Percentiles rank a stretch among this genome's conserved stretches.
Evolutionary conservation across 2,888 invertebrate genomes (phyloP).

Genomic region (Troides helena): DNA sequence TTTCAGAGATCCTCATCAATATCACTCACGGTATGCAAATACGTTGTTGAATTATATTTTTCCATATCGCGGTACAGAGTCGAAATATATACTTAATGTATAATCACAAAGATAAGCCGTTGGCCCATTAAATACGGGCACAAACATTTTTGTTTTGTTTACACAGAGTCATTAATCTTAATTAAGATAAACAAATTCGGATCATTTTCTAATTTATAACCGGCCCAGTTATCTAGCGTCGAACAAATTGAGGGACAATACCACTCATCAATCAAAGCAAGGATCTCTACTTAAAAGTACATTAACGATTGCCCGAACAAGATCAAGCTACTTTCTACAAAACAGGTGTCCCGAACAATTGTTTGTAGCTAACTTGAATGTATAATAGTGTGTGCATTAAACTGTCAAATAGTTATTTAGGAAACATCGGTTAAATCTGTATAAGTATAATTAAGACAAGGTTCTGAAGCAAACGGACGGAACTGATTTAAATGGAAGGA

Average conservation of each 20-base stretch:
- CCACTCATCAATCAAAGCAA: slow-evolving; percentile 74
- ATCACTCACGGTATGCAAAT: slow-evolving; percentile 18
- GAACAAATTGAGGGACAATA: slow-evolving; percentile 54
- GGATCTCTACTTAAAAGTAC: slow-evolving; percentile 73
- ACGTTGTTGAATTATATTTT: slow-evolving; percentile 3
- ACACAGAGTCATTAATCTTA: slow-evolving; percentile 59
- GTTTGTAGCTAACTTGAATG: slow-evolving; percentile 60
- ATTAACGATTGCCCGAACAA: slow-evolving; percentile 59
- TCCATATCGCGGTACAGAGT: background rate
- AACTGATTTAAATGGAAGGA: slow-evolving; percentile 30
- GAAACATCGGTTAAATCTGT: slow-evolving; percentile 65
- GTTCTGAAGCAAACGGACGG: slow-evolving; percentile 39
- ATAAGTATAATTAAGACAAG: slow-evolving; percentile 42
- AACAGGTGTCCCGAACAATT: slow-evolving; percentile 47
- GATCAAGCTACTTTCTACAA: slow-evolving; percentile 45
- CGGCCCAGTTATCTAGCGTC: slow-evolving; percentile 50
- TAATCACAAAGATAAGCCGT: background rate
- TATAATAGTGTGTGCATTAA: slow-evolving; percentile 65
- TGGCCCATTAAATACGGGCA: slow-evolving; percentile 9
- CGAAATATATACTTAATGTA: slow-evolving; percentile 6
- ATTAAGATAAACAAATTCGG: slow-evolving; percentile 69
- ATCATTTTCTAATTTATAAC: slow-evolving; percentile 55
- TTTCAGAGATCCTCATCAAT: slow-evolving; percentile 17
- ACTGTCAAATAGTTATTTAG: slow-evolving; percentile 71
- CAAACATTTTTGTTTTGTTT: slow-evolving; percentile 16